phyloP scores from a whole-genome alignment of 2,113 vertebrate genomes.

The Hippocampus barbouri region DNA sequence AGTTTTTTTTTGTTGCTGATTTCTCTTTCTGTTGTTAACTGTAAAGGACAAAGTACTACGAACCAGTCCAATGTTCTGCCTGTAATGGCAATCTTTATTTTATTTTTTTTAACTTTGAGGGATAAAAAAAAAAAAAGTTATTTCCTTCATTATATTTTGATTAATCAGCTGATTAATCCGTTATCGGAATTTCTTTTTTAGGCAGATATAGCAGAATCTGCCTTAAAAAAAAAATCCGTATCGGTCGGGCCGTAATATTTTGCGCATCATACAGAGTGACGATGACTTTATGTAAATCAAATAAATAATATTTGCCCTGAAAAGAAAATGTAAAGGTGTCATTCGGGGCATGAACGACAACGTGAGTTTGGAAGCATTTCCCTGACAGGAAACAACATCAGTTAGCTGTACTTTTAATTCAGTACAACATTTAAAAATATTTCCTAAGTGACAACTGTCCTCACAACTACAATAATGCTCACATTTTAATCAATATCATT shows the following conservation, averaged over 20 bases:
- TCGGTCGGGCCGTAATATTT: not conserved
- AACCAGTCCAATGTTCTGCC: not conserved
- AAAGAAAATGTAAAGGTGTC: not conserved
- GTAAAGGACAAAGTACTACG: not conserved
- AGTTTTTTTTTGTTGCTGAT: too few relatives aligned
- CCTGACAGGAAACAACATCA: too few relatives aligned
- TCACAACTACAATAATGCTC: too few relatives aligned
- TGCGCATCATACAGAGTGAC: not conserved
- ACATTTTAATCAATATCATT: too few relatives aligned
- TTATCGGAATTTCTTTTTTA: not conserved
- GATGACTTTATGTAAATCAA: not conserved
- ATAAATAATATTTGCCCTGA: not conserved
- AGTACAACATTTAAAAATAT: too few relatives aligned
- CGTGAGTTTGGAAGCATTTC: not conserved
- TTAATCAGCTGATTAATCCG: too few relatives aligned
- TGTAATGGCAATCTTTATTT: not conserved
- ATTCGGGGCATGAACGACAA: not conserved
- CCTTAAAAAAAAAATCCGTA: not conserved
- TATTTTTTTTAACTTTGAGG: too few relatives aligned
- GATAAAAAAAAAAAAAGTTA: too few relatives aligned
- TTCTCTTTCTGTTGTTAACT: not conserved
- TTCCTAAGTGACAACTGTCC: too few relatives aligned
- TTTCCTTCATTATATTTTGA: too few relatives aligned
- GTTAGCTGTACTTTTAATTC: too few relatives aligned
- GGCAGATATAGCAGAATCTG: too few relatives aligned